Evolutionary conservation across 2,888 invertebrate species (phyloP).

Genomic region (Lymantria dispar): DNA sequence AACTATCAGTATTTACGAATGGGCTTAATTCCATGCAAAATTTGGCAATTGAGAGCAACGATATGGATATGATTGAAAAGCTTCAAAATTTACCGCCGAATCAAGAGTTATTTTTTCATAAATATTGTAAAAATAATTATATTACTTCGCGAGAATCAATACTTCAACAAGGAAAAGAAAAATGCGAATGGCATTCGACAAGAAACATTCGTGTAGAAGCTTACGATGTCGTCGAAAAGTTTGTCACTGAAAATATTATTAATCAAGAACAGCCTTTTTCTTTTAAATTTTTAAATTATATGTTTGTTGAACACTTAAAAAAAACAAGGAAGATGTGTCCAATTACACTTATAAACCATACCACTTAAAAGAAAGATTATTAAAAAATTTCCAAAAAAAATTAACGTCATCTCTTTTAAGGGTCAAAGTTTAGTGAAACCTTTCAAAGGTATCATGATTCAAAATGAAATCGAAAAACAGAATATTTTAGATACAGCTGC

Average conservation of each 20-base stretch:
- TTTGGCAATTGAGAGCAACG: neutral
- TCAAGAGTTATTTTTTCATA: neutral
- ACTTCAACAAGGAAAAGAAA: neutral
- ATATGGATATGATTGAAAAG: neutral
- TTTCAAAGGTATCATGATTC: neutral
- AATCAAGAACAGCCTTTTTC: neutral
- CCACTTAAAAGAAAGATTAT: neutral
- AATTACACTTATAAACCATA: neutral
- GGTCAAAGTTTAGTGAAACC: neutral
- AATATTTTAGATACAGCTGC: neutral
- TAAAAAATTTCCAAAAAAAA: neutral
- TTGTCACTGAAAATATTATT: neutral
- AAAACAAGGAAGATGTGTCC: neutral
- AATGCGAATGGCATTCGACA: neutral
- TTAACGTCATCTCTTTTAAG: neutral
- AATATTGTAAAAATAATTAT: neutral
- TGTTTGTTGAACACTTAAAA: neutral
- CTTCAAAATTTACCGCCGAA: neutral
- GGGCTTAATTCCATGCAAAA: neutral
- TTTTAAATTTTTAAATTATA: neutral
- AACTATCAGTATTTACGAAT: neutral
- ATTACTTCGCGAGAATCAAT: neutral
- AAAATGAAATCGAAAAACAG: conserved; percentile 1
- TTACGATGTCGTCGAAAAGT: neutral
- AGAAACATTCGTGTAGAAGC: neutral